Percentiles rank a stretch among this genome's conserved stretches.
Conservation (phyloP, 2,797 vertebrate genomes). For the Gallinago nigripennis region DNA sequence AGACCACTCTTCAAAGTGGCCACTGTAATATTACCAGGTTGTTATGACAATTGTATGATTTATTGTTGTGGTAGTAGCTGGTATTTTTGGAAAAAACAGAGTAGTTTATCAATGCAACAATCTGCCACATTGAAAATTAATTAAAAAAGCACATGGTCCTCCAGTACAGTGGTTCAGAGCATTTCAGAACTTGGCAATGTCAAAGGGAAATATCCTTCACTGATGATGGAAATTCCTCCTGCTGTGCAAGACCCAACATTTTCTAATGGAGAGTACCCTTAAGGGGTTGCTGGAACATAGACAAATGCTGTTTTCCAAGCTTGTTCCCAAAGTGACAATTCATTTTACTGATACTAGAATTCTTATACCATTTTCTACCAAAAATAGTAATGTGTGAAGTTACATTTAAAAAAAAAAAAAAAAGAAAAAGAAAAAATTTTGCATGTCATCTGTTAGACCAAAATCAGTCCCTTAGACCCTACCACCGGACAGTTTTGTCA, state of each 20-base stretch:
- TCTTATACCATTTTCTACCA: not conserved
- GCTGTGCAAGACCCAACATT: not conserved
- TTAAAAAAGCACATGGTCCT: not conserved
- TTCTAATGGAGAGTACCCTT: not conserved
- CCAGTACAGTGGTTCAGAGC: not conserved
- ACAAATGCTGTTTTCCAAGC: not conserved
- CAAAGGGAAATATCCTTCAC: not conserved
- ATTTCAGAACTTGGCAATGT: not conserved
- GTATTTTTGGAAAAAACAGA: not conserved
- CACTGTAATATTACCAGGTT: slow-evolving; percentile 23
- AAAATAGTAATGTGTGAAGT: not conserved
- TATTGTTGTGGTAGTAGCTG: not conserved
- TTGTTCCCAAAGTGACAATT: not conserved
- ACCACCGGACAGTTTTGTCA: not conserved
- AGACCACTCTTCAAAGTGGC: slow-evolving; percentile 50
- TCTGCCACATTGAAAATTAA: not conserved
- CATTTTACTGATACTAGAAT: not conserved
- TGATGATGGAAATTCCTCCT: not conserved
- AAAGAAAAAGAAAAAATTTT: not conserved
- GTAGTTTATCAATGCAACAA: not conserved
- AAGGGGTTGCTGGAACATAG: not conserved
- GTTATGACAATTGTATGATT: not conserved
- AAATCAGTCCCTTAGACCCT: not conserved
- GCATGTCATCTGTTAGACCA: not conserved
- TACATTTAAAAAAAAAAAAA: not conserved